Evolutionary conservation across 2,113 vertebrate genomes (phyloP).

Genomic region (Clupea harengus): DNA sequence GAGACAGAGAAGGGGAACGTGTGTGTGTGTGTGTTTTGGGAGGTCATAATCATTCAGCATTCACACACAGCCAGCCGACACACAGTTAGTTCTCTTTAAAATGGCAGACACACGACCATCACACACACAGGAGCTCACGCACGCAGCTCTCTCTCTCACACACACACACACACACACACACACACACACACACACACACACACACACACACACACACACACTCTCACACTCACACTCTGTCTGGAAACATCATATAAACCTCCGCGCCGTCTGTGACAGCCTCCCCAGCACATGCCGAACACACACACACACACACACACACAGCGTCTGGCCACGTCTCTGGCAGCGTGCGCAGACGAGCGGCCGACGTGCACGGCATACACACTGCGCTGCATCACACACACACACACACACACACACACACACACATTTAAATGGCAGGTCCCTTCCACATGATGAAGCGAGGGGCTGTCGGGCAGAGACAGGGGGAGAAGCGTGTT

Average conservation of each 20-base stretch:
- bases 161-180: too few species aligned
- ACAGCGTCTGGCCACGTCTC: conserved; percentile 1
- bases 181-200: background rate
- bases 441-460: background rate
- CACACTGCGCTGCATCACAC: background rate
- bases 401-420: conserved; percentile 6
- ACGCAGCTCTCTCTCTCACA: too few species aligned
- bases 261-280: background rate
- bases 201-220: background rate
- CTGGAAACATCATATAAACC: background rate
- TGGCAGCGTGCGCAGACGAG: background rate
- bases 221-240: background rate
- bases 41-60: too few species aligned
- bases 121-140: too few species aligned
- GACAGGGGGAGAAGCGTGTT: conserved; percentile 6
- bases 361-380: background rate
- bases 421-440: conserved; percentile 5
- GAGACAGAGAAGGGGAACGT: background rate
- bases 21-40: background rate
- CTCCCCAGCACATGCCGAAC: background rate
- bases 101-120: too few species aligned
- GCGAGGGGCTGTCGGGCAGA: background rate
- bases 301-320: background rate
- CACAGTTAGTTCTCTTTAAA: too few species aligned
- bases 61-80: too few species aligned